Evolutionary conservation across 2,797 vertebrate genomes (phyloP).

Genomic region (Corythornis leucogaster): DNA sequence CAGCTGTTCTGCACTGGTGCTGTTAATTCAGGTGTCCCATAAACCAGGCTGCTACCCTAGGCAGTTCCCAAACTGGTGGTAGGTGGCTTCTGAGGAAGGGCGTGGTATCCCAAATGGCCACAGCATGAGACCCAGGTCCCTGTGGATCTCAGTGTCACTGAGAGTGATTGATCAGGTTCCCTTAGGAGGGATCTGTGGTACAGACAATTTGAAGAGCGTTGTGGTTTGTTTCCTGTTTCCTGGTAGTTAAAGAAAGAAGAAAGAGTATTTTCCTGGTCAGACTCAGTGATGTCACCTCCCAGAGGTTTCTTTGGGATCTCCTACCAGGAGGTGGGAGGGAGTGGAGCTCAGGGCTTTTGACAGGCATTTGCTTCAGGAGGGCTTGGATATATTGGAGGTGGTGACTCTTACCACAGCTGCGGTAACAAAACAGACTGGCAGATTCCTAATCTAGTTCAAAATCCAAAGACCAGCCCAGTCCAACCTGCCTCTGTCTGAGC

Average conservation of each 20-base stretch:
- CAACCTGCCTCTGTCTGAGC: accelerated
- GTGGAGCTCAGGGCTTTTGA: not conserved
- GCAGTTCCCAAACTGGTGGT: not conserved
- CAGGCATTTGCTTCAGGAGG: not conserved
- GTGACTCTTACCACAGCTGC: not conserved
- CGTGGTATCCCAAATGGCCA: accelerated
- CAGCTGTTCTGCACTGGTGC: not conserved
- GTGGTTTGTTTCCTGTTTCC: not conserved
- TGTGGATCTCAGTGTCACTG: not conserved
- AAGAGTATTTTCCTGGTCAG: accelerated
- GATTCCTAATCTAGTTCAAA: not conserved
- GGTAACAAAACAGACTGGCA: not conserved
- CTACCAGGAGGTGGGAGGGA: not conserved
- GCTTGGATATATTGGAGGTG: not conserved
- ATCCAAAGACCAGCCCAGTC: not conserved
- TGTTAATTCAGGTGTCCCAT: not conserved
- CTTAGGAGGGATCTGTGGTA: not conserved
- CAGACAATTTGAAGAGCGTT: accelerated
- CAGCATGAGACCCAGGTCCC: not conserved
- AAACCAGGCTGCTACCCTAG: not conserved
- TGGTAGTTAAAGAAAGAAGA: not conserved
- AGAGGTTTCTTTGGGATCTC: not conserved
- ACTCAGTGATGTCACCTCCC: not conserved
- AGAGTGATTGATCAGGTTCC: not conserved
- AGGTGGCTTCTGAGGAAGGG: not conserved